These are phyloP conservation scores for Eudorcas thomsonii DNA, from an alignment of 2,113 vertebrate species.

Conservation along the genomic window DNA sequence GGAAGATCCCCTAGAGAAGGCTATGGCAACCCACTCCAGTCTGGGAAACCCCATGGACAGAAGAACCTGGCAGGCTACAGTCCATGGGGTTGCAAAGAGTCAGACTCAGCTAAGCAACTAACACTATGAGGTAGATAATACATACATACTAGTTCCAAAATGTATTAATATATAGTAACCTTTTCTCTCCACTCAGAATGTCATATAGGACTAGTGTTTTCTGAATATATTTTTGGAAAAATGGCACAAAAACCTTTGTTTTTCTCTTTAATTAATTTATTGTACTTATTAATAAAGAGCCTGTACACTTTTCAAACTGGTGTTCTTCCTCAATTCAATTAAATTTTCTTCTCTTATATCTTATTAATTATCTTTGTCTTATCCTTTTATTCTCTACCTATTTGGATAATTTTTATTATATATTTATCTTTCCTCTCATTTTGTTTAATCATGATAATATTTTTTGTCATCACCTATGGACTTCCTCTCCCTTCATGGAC, in stretches of 20 bases:
- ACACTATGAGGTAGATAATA: background rate
- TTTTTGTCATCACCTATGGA: background rate
- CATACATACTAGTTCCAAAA: background rate
- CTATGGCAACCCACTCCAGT: background rate
- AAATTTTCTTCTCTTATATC: background rate
- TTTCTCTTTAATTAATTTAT: background rate
- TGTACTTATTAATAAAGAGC: background rate
- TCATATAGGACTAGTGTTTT: background rate
- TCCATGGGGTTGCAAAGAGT: background rate
- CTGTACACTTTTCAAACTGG: background rate
- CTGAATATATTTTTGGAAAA: background rate
- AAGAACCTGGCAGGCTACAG: background rate
- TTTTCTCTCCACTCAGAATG: background rate
- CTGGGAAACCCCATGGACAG: background rate
- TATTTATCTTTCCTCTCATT: background rate
- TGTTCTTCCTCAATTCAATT: background rate
- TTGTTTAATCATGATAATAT: background rate
- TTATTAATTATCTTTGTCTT: background rate
- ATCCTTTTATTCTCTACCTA: background rate
- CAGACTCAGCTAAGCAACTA: background rate
- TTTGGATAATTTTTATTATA: background rate
- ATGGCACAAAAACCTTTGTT: background rate
- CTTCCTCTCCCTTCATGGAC: background rate
- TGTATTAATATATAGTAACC: background rate
- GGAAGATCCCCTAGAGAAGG: background rate